phyloP scores from a whole-genome alignment of 2,888 invertebrate genomes.

The Melanargia galathea region DNA sequence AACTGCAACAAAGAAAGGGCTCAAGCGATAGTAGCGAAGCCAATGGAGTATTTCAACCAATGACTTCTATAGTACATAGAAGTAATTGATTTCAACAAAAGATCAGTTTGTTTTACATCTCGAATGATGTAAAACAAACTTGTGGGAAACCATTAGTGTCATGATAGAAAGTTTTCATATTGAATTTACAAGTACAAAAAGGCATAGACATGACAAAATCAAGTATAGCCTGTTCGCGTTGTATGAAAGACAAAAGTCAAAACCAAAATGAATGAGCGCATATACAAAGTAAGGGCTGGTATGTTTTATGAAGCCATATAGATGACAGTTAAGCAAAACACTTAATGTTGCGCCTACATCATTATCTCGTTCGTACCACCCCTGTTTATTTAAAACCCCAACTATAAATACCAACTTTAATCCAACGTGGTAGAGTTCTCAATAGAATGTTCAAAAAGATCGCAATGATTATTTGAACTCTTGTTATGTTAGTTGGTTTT shows the following conservation, averaged over 20 bases:
- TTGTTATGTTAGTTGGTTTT: slow-evolving; percentile 57
- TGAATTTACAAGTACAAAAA: slow-evolving; percentile 15
- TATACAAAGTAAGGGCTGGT: slow-evolving; percentile 40
- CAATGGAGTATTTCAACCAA: no score
- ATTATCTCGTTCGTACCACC: slow-evolving; percentile 55
- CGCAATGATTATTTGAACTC: slow-evolving; percentile 50
- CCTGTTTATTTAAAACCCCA: slow-evolving; percentile 44
- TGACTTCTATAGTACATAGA: no score
- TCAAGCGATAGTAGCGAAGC: no score
- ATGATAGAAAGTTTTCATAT: neutral
- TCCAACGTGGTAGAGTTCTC: neutral
- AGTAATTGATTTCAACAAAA: neutral
- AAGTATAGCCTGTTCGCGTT: slow-evolving; percentile 22
- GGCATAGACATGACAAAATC: slow-evolving; percentile 16
- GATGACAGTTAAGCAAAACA: slow-evolving; percentile 52
- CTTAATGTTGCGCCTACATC: slow-evolving; percentile 57
- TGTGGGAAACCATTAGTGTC: slow-evolving; percentile 8
- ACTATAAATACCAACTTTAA: slow-evolving; percentile 31
- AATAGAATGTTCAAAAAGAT: slow-evolving; percentile 9
- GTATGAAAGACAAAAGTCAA: slow-evolving; percentile 26
- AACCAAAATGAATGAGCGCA: slow-evolving; percentile 33
- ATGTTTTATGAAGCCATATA: slow-evolving; percentile 43
- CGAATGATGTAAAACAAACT: neutral
- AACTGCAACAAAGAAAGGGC: no score
- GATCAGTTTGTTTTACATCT: no score